Percentiles rank a stretch among this genome's conserved stretches.
phyloP scores from a whole-genome alignment of 2,797 vertebrate species.

The Salarias fasciatus region DNA sequence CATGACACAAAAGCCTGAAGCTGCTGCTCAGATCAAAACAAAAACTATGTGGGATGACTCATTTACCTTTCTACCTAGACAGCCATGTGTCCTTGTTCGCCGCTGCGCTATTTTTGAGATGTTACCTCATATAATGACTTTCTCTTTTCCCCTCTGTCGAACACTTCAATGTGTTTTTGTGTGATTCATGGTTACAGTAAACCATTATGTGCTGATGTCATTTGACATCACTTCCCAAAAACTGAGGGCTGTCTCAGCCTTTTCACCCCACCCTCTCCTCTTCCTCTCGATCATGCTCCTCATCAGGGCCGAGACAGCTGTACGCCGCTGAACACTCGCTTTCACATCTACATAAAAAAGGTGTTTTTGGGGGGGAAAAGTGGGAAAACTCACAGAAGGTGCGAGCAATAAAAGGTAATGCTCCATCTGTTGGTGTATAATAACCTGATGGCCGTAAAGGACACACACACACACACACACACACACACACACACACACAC shows the following conservation, averaged over 20 bases:
- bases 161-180: slow-evolving; percentile 67
- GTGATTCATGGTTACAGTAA: slow-evolving; percentile 83
- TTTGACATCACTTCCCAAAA: slow-evolving; percentile 81
- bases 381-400: slow-evolving; percentile 92
- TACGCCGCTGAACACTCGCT: slow-evolving; percentile 54
- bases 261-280: slow-evolving; percentile 69
- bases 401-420: slow-evolving; percentile 95
- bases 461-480: slow-evolving; percentile 68
- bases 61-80: slow-evolving; percentile 63
- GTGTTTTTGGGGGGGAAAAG: slow-evolving; percentile 64
- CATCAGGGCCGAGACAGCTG: slow-evolving; percentile 74
- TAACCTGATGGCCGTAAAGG: slow-evolving; percentile 96
- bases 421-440: slow-evolving; percentile 99
- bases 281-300: slow-evolving; percentile 65
- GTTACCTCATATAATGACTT: slow-evolving; percentile 67
- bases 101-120: slow-evolving; percentile 67
- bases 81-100: slow-evolving; percentile 56
- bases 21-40: slow-evolving; percentile 60
- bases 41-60: slow-evolving; percentile 48
- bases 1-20: slow-evolving; percentile 42
- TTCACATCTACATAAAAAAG: slow-evolving; percentile 77
- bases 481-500: slow-evolving; percentile 67
- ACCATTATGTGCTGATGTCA: slow-evolving; percentile 79
- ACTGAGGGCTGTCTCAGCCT: slow-evolving; percentile 61
- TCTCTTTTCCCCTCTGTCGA: slow-evolving; percentile 62